Conservation (phyloP, 2,113 vertebrate species). For the Eptesicus fuscus region DNA sequence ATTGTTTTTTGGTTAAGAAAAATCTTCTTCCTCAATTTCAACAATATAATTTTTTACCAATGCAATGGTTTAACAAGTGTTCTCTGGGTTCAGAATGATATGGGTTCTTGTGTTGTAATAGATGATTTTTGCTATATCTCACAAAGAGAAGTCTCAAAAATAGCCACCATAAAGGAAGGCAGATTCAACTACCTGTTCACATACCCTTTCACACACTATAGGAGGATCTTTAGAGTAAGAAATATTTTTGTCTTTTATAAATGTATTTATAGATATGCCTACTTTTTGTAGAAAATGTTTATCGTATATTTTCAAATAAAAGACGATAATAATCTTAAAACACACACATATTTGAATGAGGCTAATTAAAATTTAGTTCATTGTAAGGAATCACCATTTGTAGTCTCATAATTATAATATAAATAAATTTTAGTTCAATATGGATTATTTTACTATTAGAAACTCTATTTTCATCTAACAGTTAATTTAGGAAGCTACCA, state of each 20-base stretch:
- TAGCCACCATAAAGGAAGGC: not conserved
- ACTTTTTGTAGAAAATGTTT: not conserved
- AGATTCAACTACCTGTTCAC: not conserved
- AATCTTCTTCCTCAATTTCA: not conserved
- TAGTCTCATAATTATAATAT: not conserved
- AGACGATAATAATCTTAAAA: not conserved
- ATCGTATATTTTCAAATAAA: not conserved
- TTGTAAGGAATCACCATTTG: not conserved
- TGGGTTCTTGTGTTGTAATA: not conserved
- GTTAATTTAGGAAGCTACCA: not conserved
- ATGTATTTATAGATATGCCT: not conserved
- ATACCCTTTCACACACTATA: not conserved
- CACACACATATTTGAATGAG: not conserved
- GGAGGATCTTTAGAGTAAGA: not conserved
- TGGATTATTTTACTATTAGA: constrained; percentile 11
- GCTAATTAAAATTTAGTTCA: constrained; percentile 1
- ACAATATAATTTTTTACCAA: not conserved
- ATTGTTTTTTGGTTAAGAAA: not conserved
- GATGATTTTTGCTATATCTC: not conserved
- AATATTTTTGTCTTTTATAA: not conserved
- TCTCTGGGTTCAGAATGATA: not conserved
- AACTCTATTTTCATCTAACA: not conserved
- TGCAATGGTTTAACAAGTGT: not conserved
- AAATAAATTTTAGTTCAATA: not conserved
- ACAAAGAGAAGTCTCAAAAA: not conserved